Evolutionary conservation across 92 coral and sea anemone genomes (phyloP).

Genomic region (Porites lobata): DNA sequence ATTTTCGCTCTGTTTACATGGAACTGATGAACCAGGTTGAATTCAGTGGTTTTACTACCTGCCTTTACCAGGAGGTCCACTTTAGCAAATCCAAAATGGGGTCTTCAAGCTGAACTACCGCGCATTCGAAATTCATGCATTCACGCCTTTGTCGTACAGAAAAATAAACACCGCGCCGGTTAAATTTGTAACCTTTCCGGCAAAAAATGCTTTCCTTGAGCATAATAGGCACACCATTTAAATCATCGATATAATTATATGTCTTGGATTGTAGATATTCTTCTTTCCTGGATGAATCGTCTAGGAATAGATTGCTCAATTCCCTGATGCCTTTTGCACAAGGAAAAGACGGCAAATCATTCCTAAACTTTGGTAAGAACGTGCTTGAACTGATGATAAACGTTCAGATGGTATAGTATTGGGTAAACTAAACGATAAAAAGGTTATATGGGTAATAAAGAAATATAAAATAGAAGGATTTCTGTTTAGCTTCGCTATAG

Average conservation of each 20-base stretch:
- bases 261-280: not conserved
- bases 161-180: not conserved
- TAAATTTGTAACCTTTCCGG: not conserved
- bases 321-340: constrained; percentile 26
- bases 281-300: not conserved
- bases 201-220: not conserved
- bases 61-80: too few species aligned
- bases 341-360: constrained; percentile 41
- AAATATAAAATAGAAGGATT: not conserved
- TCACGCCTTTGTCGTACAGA: too few species aligned
- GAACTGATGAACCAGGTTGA: too few species aligned
- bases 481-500: too few species aligned
- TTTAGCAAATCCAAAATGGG: too few species aligned
- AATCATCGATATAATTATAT: not conserved
- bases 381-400: not conserved
- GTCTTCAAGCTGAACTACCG: too few species aligned
- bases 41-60: too few species aligned
- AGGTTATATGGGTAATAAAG: not conserved
- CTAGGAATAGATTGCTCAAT: constrained; percentile 9
- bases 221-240: not conserved
- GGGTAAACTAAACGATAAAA: not conserved
- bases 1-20: too few species aligned
- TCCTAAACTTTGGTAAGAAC: constrained; percentile 39
- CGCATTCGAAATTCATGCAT: too few species aligned
- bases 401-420: not conserved